Evolutionary conservation across 2,113 vertebrate genomes (phyloP).

Genomic region (Periophthalmus modestus): DNA sequence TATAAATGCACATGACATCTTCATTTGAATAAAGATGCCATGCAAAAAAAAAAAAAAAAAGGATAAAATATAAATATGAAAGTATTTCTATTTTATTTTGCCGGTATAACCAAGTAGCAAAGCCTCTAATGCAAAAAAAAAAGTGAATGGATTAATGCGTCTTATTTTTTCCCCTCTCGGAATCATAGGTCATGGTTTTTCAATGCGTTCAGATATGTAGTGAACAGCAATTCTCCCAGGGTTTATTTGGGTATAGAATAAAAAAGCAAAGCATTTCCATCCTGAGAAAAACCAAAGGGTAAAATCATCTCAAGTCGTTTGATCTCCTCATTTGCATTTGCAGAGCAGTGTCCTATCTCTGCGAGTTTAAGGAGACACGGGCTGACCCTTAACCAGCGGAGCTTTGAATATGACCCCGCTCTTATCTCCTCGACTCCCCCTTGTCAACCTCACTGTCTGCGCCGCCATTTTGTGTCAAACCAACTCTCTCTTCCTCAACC

Average conservation of each 20-base stretch:
- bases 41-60: too few species aligned
- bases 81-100: not conserved
- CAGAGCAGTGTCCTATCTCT: conserved; percentile 56
- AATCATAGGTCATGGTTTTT: conserved; percentile 45
- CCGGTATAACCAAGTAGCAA: conserved; percentile 1
- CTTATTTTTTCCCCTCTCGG: conserved; percentile 20
- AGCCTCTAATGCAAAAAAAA: conserved; percentile 5
- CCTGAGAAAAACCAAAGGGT: conserved; percentile 68
- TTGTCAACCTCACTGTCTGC: conserved; percentile 24
- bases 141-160: conserved; percentile 13
- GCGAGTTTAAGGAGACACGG: conserved; percentile 36
- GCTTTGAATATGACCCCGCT: conserved; percentile 11
- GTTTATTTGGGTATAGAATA: conserved; percentile 53
- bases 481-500: conserved; percentile 28
- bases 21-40: too few species aligned
- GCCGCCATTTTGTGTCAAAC: conserved; percentile 33
- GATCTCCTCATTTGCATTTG: conserved; percentile 77
- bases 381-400: conserved; percentile 41
- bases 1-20: too few species aligned
- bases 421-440: conserved; percentile 14
- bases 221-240: conserved; percentile 62
- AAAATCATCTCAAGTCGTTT: conserved; percentile 69
- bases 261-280: conserved; percentile 51
- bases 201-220: conserved; percentile 34
- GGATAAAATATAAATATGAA: too few species aligned